A percentile compares a stretch with the other conserved stretches of the same genome.
phyloP scores from a whole-genome alignment of 1,140 invertebrate species.

The Trichonephila clavipes region DNA sequence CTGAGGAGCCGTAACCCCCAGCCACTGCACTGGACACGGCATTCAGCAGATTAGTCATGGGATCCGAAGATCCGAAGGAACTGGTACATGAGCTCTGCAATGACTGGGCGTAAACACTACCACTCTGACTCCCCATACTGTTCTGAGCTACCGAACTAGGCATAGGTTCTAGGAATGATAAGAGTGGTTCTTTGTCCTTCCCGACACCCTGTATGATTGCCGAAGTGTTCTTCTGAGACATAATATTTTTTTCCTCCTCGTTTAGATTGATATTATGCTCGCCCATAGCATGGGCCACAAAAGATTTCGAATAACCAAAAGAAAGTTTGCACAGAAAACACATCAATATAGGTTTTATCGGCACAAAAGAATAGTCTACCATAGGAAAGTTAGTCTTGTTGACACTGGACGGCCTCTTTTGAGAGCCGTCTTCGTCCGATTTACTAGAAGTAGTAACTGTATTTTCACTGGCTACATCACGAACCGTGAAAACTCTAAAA shows the following conservation, averaged over 20 bases:
- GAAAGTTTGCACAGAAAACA: slow-evolving; percentile 99
- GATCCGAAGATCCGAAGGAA: slow-evolving; percentile 73
- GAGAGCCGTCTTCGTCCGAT: slow-evolving; percentile 63
- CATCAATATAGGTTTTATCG: slow-evolving; percentile 98
- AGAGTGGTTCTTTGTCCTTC: slow-evolving; percentile 94
- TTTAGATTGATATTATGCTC: slow-evolving; percentile 94
- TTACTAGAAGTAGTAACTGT: slow-evolving; percentile 62
- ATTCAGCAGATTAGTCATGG: slow-evolving; percentile 70
- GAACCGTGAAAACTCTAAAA: slow-evolving; percentile 93
- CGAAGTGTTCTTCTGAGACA: slow-evolving; percentile 93
- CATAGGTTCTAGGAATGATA: slow-evolving; percentile 96
- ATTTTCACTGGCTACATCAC: slow-evolving; percentile 64
- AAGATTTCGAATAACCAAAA: slow-evolving; percentile 97
- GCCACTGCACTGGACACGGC: slow-evolving; percentile 74
- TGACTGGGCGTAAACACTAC: slow-evolving; percentile 60
- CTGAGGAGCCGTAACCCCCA: slow-evolving; percentile 70
- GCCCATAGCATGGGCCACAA: slow-evolving; percentile 94
- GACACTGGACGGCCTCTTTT: slow-evolving; percentile 65
- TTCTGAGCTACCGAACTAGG: slow-evolving; percentile 78
- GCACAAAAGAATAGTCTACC: slow-evolving; percentile 84
- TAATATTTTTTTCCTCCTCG: slow-evolving; percentile 92
- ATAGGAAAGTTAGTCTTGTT: slow-evolving; percentile 75
- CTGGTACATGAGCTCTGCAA: slow-evolving; percentile 76
- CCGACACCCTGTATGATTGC: slow-evolving; percentile 97
- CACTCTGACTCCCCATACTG: slow-evolving; percentile 61